A percentile compares a stretch with the other conserved stretches of the same genome.
phyloP scores from a whole-genome alignment of 2,113 vertebrate genomes.

The Scolopax mira region DNA sequence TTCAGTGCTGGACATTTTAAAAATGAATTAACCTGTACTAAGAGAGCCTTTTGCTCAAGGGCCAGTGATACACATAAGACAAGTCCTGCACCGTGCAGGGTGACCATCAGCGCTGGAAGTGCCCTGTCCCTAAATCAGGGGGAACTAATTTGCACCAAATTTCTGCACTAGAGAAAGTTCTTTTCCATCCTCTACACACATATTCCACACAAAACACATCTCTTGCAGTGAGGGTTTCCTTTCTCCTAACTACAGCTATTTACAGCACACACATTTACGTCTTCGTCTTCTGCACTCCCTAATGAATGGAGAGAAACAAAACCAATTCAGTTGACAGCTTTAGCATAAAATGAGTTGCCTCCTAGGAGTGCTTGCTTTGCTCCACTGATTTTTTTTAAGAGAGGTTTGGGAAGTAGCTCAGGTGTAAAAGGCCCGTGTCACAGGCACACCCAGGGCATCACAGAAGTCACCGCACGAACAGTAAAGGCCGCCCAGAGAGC shows the following conservation, averaged over 20 bases:
- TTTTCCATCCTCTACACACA: neutral
- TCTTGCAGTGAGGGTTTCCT: neutral
- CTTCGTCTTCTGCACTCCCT: neutral
- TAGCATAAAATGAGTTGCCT: neutral
- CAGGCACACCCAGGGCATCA: neutral
- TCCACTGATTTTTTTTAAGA: neutral
- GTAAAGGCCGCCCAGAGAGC: neutral
- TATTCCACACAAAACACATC: neutral
- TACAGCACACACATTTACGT: neutral
- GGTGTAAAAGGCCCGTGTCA: neutral
- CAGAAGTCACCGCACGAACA: neutral
- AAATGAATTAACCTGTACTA: neutral
- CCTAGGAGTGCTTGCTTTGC: neutral
- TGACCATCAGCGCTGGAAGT: fast-evolving
- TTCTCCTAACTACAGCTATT: neutral
- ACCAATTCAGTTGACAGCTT: neutral
- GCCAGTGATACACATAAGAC: neutral
- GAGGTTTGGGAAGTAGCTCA: neutral
- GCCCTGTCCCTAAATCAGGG: neutral
- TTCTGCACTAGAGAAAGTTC: neutral
- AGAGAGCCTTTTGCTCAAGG: neutral
- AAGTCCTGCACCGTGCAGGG: neutral
- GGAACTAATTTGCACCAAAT: neutral
- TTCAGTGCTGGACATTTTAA: neutral
- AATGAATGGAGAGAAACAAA: neutral